Evolutionary conservation across 2,888 invertebrate genomes (phyloP).

Genomic region (Polydrusus tereticollis): DNA sequence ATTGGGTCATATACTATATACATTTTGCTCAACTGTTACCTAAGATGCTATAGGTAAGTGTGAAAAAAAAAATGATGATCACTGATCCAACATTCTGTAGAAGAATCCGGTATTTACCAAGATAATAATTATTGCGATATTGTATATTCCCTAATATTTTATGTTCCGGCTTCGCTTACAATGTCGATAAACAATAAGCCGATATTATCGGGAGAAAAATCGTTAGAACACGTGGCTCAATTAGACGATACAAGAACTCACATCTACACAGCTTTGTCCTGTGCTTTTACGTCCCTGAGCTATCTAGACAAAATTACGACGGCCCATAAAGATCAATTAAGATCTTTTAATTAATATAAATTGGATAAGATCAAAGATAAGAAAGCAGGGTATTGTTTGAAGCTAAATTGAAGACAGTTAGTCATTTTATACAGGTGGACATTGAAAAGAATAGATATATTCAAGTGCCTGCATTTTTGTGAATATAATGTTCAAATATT

Average conservation of each 20-base stretch:
- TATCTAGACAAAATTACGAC: slow-evolving; percentile 33
- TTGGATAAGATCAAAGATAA: slow-evolving; percentile 43
- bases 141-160: no score
- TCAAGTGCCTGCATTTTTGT: not conserved
- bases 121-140: no score
- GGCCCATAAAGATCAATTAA: slow-evolving; percentile 45
- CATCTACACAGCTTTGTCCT: slow-evolving; percentile 33
- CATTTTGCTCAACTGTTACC: no score
- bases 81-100: no score
- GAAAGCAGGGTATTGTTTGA: slow-evolving; percentile 33
- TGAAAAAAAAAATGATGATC: no score
- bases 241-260: slow-evolving; percentile 5
- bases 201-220: not conserved
- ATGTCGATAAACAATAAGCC: not conserved
- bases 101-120: no score
- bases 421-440: slow-evolving; percentile 27
- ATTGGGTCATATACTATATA: no score
- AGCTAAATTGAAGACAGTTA: slow-evolving; percentile 9
- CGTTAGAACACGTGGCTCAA: not conserved
- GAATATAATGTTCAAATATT: no score
- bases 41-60: no score
- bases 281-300: slow-evolving; percentile 28
- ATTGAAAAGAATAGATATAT: not conserved
- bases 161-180: no score
- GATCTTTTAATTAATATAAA: slow-evolving; percentile 49